Evolutionary conservation across 2,888 invertebrate genomes (phyloP).

Genomic region (Caenorhabditis drosophilae): DNA sequence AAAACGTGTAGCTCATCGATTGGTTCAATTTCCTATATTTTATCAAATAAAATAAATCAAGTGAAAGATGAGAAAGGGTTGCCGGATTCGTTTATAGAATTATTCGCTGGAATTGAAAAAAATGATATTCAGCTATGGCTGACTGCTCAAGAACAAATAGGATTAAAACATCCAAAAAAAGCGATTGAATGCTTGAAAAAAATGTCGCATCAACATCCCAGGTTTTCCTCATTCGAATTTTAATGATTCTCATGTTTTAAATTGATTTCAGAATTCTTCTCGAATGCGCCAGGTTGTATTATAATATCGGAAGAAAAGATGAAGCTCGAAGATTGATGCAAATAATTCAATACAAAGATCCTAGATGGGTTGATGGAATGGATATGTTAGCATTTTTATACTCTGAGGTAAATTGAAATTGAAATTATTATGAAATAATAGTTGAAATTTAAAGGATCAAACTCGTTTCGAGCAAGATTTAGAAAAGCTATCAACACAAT

Average conservation of each 20-base stretch:
- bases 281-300: slow-evolving; percentile 16
- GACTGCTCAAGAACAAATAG: not conserved
- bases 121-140: not conserved
- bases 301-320: slow-evolving; percentile 9
- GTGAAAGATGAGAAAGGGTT: not conserved
- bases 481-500: not conserved
- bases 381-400: slow-evolving; percentile 22
- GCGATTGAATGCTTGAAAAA: slow-evolving; percentile 4
- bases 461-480: not conserved
- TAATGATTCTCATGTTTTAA: not conserved
- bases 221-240: not conserved
- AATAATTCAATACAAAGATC: slow-evolving; percentile 6
- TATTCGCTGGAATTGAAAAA: not conserved
- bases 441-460: slow-evolving; percentile 12
- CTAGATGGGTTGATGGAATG: slow-evolving; percentile 26
- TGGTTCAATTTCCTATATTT: not conserved
- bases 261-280: slow-evolving; percentile 7
- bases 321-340: slow-evolving; percentile 15
- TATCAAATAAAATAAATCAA: not conserved
- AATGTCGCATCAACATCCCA: slow-evolving; percentile 21
- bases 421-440: not conserved
- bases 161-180: not conserved
- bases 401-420: slow-evolving; percentile 1
- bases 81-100: not conserved
- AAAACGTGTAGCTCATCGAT: not conserved